These are phyloP conservation scores for Noctuana brunneofusca DNA, from an alignment of 2,888 invertebrate species.

Conservation along the genomic window DNA sequence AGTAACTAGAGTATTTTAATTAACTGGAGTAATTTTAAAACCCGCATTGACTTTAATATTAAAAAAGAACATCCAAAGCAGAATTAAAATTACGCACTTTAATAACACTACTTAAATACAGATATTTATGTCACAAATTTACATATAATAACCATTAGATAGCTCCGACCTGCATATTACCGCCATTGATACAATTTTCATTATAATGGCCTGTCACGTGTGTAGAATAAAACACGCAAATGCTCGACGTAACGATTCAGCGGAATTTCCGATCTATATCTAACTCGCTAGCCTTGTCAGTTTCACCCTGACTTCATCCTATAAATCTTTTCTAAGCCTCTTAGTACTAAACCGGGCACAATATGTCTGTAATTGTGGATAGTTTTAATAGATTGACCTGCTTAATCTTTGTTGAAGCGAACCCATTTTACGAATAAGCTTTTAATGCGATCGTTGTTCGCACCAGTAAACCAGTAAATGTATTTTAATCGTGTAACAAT, in stretches of 20 bases:
- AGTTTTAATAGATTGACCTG: background rate
- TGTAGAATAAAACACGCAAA: background rate
- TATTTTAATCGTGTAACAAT: too few relatives aligned
- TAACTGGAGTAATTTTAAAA: too few relatives aligned
- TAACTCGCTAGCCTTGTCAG: background rate
- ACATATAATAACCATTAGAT: background rate
- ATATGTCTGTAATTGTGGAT: background rate
- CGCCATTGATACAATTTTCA: background rate
- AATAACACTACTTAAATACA: background rate
- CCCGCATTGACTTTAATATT: too few relatives aligned
- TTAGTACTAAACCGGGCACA: slow-evolving; percentile 2
- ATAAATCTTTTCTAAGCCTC: slow-evolving; percentile 10
- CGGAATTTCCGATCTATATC: background rate
- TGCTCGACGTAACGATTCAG: slow-evolving; percentile 2
- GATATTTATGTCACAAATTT: background rate
- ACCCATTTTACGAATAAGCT: background rate
- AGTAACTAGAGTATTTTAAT: too few relatives aligned
- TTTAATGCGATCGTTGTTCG: background rate
- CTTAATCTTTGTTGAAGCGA: background rate
- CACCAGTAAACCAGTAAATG: too few relatives aligned
- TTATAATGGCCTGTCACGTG: background rate
- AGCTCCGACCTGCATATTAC: background rate
- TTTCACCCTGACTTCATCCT: slow-evolving; percentile 8
- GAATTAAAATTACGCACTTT: background rate
- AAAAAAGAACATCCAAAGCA: too few relatives aligned